A percentile compares a stretch with the other conserved stretches of the same genome.
These are phyloP conservation scores for Prionailurus viverrinus DNA, from an alignment of 2,113 vertebrate genomes.

Conservation along the genomic window DNA sequence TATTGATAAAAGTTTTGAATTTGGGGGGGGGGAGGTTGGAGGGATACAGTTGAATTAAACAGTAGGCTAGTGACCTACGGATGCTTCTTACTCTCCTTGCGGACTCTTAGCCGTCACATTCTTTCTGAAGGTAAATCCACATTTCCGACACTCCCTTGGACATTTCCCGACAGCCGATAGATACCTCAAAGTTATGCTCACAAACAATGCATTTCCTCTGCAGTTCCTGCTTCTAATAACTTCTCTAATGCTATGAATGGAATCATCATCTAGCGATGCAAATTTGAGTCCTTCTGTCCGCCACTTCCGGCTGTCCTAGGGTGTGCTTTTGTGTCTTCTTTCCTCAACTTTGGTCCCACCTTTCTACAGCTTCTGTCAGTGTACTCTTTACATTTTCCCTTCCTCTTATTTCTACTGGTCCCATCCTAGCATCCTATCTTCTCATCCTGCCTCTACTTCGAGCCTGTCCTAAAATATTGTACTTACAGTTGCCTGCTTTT, in stretches of 20 bases:
- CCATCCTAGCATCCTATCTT: neutral
- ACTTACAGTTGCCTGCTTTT: neutral
- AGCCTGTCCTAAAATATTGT: neutral
- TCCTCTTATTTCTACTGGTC: neutral
- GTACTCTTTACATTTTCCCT: neutral
- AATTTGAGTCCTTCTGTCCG: neutral
- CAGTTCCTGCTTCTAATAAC: conserved; percentile 11
- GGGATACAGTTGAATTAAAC: neutral
- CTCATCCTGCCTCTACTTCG: no score
- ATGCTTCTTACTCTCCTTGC: neutral
- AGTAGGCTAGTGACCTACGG: neutral
- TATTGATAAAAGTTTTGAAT: neutral
- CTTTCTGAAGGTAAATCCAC: neutral
- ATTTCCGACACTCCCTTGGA: neutral
- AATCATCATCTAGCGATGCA: neutral
- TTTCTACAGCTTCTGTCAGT: neutral
- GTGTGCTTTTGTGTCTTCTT: neutral
- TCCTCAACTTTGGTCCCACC: neutral
- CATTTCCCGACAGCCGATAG: neutral
- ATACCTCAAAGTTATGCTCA: neutral
- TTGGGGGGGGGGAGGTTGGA: neutral
- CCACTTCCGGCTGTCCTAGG: neutral
- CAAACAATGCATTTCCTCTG: neutral
- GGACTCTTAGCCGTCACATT: neutral
- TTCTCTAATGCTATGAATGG: neutral